Percentiles rank a stretch among this genome's conserved stretches.
Conservation (phyloP, 2,888 invertebrate genomes). For the Acleris sparsana region DNA sequence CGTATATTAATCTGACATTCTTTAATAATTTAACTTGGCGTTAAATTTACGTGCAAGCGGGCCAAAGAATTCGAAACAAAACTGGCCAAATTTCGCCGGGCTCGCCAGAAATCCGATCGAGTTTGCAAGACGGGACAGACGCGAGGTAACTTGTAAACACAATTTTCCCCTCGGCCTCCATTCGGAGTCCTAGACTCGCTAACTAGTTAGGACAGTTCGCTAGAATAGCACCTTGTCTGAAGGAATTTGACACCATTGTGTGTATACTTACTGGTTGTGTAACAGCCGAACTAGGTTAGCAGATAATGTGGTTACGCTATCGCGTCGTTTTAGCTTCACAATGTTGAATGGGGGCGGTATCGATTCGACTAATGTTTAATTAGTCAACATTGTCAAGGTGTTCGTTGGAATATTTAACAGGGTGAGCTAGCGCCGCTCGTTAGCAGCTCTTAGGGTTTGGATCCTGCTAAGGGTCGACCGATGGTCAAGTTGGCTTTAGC, state of each 20-base stretch:
- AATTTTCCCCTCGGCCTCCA: slow-evolving; percentile 21
- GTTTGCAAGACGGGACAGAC: slow-evolving; percentile 10
- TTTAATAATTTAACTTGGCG: too few relatives aligned
- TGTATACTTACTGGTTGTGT: slow-evolving; percentile 20
- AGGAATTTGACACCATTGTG: slow-evolving; percentile 23
- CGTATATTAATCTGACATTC: too few relatives aligned
- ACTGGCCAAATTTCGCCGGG: too few relatives aligned
- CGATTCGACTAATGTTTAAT: slow-evolving; percentile 28
- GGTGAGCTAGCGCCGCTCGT: slow-evolving; percentile 11
- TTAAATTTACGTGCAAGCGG: too few relatives aligned
- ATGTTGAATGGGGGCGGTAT: slow-evolving; percentile 26
- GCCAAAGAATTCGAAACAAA: too few relatives aligned
- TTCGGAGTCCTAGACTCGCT: slow-evolving; percentile 24
- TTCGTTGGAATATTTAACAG: slow-evolving; percentile 10
- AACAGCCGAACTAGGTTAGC: slow-evolving; percentile 32
- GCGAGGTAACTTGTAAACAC: slow-evolving; percentile 31
- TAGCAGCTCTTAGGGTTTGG: slow-evolving; percentile 1
- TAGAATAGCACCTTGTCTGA: slow-evolving; percentile 35
- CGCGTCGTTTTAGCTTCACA: slow-evolving; percentile 3
- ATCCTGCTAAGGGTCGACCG: not conserved
- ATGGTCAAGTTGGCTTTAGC: not conserved
- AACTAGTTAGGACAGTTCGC: slow-evolving; percentile 46
- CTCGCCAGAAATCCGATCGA: slow-evolving; percentile 21
- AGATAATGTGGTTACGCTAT: slow-evolving; percentile 31
- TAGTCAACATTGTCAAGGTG: slow-evolving; percentile 29